Evolutionary conservation across 2,888 invertebrate species (phyloP), one percentile per base, ranked within the genome.

Genomic region (Sarcophaga subvicina): DNA sequence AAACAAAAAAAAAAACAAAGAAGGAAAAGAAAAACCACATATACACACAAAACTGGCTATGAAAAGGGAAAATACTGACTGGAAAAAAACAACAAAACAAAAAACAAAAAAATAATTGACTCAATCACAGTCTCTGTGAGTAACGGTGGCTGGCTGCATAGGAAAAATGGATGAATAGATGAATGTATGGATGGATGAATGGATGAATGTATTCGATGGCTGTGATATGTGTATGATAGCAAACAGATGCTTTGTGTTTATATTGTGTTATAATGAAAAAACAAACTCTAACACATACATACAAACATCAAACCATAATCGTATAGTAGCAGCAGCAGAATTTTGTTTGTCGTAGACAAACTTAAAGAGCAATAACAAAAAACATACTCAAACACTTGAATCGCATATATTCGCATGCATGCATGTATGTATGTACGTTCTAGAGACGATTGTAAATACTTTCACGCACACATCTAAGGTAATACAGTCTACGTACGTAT

Each of bases 221-320:
- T 37, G 37, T 37, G 45, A 73, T 67, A 78, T 78, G 76, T 82
- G 82, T 86, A 83, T 77, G 86, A 86, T 86, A 86, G 54, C 67
- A 62, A 82, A 86, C 86, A 86, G 82, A 86, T 86, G 86, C 75
- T 83, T 76, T 66, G 71, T 67, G 67, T 86, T 86, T 86, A 78
- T 78, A 59, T 80, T 77, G 54, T 4, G 54, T 14, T 54, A 54
- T 54, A 54, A 54, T 60, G 66, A 76, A 71, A 66, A 12, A 54
- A 54, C 17, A 54, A 54, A 54, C 54, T 54, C 17, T 54, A 54
- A 17, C 12, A 54, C 12, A 54, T 14, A 54, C 54, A 54, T 1
- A 54, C 17, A 64, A 77, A 67, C 20, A 80, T 73, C 20, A 86
- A 80, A 63, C 20, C 78, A 77, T 20, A 86, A 78, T 11, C 63